Conservation (phyloP, 2,113 vertebrate species). For the Cyprinodon brontotheroides region DNA sequence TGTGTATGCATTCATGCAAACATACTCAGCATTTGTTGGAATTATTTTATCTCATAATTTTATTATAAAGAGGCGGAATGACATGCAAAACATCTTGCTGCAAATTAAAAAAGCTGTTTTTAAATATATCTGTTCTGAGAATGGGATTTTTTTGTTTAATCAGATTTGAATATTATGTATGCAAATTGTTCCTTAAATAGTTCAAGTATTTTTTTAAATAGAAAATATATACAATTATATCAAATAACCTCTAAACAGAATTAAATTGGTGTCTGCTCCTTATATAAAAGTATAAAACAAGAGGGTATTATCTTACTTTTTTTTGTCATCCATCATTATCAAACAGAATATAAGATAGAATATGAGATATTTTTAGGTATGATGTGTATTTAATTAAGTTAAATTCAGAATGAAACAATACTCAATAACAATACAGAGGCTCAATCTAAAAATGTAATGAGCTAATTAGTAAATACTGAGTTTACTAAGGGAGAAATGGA, state of each 20-base stretch:
- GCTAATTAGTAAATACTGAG: no score
- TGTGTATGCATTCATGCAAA: constrained; percentile 60
- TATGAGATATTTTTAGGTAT: background rate
- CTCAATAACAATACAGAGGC: no score
- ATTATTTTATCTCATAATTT: constrained; percentile 36
- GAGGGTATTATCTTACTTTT: background rate
- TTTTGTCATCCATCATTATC: background rate
- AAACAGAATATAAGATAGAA: background rate
- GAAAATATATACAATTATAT: background rate
- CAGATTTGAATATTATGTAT: background rate
- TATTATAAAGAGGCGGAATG: constrained; percentile 44
- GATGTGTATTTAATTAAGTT: no score
- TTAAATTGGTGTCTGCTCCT: background rate
- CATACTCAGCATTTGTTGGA: constrained; percentile 45
- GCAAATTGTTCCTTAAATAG: background rate
- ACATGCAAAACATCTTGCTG: constrained; percentile 66
- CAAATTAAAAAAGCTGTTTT: constrained; percentile 69
- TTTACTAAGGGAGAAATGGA: background rate
- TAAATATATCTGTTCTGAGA: constrained; percentile 22
- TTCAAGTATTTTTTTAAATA: background rate
- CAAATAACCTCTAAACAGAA: background rate
- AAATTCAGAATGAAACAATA: no score
- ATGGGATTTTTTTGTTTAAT: background rate
- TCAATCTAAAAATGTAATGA: no score
- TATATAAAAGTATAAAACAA: background rate